phyloP scores from a whole-genome alignment of 1,140 invertebrate genomes.

The Luehdorfia chinensis region DNA sequence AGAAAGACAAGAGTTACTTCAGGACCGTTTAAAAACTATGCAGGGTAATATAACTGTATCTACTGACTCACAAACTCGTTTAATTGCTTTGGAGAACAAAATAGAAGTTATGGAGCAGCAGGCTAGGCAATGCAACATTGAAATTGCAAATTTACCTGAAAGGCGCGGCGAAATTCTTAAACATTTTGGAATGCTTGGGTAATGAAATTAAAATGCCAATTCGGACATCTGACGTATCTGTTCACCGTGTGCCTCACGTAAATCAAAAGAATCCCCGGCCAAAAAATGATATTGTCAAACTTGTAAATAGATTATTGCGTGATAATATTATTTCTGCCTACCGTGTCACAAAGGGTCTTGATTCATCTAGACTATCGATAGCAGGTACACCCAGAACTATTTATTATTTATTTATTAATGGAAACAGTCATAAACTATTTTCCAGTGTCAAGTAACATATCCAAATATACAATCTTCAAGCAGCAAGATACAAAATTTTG shows the following conservation, averaged over 20 bases:
- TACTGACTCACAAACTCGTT: not conserved
- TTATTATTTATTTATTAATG: too few species aligned
- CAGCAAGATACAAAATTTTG: too few species aligned
- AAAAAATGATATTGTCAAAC: slow-evolving; percentile 27
- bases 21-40: not conserved
- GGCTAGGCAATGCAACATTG: too few species aligned
- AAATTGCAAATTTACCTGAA: slow-evolving; percentile 19
- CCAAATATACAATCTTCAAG: too few species aligned
- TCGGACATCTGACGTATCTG: slow-evolving; percentile 12
- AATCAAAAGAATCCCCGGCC: too few species aligned
- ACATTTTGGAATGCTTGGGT: slow-evolving; percentile 9
- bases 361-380: slow-evolving; percentile 8
- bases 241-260: too few species aligned
- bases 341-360: slow-evolving; percentile 16
- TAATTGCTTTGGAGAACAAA: not conserved
- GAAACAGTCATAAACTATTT: too few species aligned
- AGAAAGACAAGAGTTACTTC: not conserved
- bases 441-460: too few species aligned
- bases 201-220: slow-evolving; percentile 15
- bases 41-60: not conserved
- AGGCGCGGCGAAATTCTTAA: slow-evolving; percentile 15
- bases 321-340: slow-evolving; percentile 23
- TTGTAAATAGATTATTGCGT: slow-evolving; percentile 13
- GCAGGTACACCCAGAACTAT: not conserved
- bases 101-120: slow-evolving; percentile 2